A percentile compares a stretch with the other conserved stretches of the same genome.
Evolutionary conservation across 2,113 vertebrate species (phyloP).

Genomic region (Aplodontia rufa): DNA sequence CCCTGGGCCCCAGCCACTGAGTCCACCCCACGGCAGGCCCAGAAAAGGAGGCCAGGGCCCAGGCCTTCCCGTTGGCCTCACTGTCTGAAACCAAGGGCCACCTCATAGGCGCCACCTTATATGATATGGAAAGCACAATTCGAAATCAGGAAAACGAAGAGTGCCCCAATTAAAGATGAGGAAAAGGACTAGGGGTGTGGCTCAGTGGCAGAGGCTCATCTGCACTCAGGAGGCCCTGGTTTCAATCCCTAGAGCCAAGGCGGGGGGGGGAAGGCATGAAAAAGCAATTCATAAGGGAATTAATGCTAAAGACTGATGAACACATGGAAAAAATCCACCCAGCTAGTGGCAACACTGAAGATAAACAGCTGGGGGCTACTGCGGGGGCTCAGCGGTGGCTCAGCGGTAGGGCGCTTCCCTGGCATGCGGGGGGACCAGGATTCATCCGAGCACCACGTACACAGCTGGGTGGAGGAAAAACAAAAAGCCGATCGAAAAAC

Average conservation of each 20-base stretch:
- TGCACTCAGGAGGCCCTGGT: too few relatives aligned
- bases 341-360: background rate
- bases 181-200: background rate
- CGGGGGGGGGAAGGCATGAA: too few relatives aligned
- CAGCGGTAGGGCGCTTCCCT: too few relatives aligned
- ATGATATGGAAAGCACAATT: rapidly evolving
- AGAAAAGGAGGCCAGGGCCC: rapidly evolving
- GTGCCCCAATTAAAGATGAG: background rate
- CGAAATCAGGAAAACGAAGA: too few relatives aligned
- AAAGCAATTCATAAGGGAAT: background rate
- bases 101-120: too few relatives aligned
- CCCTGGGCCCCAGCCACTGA: rapidly evolving
- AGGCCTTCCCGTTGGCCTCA: too few relatives aligned
- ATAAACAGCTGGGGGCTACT: background rate
- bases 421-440: too few relatives aligned
- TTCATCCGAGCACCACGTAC: too few relatives aligned
- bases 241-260: background rate
- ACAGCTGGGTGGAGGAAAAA: too few relatives aligned
- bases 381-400: too few relatives aligned
- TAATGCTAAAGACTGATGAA: background rate
- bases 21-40: background rate
- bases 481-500: too few relatives aligned
- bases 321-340: background rate
- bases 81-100: background rate
- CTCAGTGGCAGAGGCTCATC: too few relatives aligned